Percentiles rank a stretch among this genome's conserved stretches.
phyloP scores from a whole-genome alignment of 2,113 vertebrate genomes.

The Urocynchramus pylzowi region DNA sequence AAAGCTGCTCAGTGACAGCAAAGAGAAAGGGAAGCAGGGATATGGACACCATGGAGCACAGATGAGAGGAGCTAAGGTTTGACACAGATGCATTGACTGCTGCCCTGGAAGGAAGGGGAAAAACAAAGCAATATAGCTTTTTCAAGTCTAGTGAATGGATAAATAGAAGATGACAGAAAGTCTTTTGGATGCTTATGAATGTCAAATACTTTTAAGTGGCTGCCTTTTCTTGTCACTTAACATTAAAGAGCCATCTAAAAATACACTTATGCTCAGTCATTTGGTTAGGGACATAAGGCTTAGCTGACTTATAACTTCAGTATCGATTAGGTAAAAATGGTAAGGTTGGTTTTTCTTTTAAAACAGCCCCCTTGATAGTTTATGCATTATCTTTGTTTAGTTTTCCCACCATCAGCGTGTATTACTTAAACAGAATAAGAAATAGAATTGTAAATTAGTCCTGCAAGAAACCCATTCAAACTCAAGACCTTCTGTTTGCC shows the following conservation, averaged over 20 bases:
- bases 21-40: not conserved
- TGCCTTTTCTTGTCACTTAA: slow-evolving; percentile 61
- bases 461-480: not conserved
- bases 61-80: not conserved
- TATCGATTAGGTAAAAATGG: not conserved
- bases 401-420: not conserved
- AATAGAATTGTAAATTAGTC: not conserved
- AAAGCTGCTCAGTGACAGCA: not conserved
- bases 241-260: slow-evolving; percentile 43
- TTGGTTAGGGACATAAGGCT: not conserved
- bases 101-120: not conserved
- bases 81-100: not conserved
- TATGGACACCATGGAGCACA: not conserved
- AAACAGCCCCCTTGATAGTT: not conserved
- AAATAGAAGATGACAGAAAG: slow-evolving; percentile 66
- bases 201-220: slow-evolving; percentile 65
- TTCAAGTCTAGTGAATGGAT: slow-evolving; percentile 22
- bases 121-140: not conserved
- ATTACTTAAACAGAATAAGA: not conserved
- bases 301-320: not conserved
- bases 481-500: not conserved
- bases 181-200: slow-evolving; percentile 67
- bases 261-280: slow-evolving; percentile 28
- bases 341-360: not conserved
- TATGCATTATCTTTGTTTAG: not conserved